These are phyloP conservation scores for Ariopsis seemanni DNA, from an alignment of 2,113 vertebrate genomes.

Conservation along the genomic window DNA sequence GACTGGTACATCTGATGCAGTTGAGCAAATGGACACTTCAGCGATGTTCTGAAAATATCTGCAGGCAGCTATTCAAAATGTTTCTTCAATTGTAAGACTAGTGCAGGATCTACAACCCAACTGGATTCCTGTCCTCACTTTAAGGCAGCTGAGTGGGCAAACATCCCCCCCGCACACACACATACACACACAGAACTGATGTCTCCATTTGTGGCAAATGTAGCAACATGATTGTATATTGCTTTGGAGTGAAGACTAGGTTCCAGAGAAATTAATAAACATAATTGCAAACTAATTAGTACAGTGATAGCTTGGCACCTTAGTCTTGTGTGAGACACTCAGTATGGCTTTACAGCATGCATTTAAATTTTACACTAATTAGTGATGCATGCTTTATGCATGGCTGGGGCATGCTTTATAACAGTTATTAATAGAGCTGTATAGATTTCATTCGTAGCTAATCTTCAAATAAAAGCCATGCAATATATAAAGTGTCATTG, in stretches of 20 bases:
- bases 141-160: slow-evolving; percentile 42
- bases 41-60: background rate
- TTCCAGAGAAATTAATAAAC: slow-evolving; percentile 79
- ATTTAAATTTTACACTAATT: slow-evolving; percentile 81
- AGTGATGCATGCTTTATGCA: slow-evolving; percentile 76
- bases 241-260: slow-evolving; percentile 67
- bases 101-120: background rate
- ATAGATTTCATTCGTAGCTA: slow-evolving; percentile 77
- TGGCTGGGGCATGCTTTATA: slow-evolving; percentile 72
- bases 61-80: background rate
- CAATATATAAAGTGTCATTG: slow-evolving; percentile 9
- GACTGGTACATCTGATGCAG: background rate
- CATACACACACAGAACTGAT: slow-evolving; percentile 31
- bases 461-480: slow-evolving; percentile 72
- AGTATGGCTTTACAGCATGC: slow-evolving; percentile 76
- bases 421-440: slow-evolving; percentile 77
- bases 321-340: slow-evolving; percentile 74
- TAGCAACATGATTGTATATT: slow-evolving; percentile 48
- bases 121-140: background rate
- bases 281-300: slow-evolving; percentile 84
- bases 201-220: slow-evolving; percentile 53
- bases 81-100: background rate
- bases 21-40: background rate
- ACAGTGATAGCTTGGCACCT: slow-evolving; percentile 76
- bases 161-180: background rate